Conservation (phyloP, 64 coral and sea anemone species). For the Astreopora myriophthalma region DNA sequence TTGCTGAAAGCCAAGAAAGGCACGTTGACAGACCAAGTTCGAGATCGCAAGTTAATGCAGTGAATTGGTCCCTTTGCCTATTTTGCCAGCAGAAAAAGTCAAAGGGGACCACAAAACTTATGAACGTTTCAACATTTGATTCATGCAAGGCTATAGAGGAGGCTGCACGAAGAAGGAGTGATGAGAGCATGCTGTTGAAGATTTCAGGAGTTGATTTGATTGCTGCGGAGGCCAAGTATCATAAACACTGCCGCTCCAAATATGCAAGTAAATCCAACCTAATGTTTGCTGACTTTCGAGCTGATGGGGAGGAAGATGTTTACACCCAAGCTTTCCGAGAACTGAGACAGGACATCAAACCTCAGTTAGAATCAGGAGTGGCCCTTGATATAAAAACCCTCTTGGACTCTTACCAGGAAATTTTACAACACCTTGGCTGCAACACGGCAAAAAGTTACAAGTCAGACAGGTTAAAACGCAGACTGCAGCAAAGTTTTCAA, state of each 20-base stretch:
- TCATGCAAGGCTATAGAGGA: constrained; percentile 4
- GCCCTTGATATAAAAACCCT: constrained; percentile 33
- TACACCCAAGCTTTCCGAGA: constrained; percentile 6
- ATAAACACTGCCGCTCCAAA: not conserved
- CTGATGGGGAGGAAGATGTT: constrained; percentile 14
- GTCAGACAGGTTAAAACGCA: constrained; percentile 37
- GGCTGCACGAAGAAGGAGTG: constrained; percentile 35
- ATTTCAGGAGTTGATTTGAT: constrained; percentile 60
- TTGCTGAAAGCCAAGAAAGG: not conserved
- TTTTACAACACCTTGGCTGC: constrained; percentile 17
- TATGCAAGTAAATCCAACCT: constrained; percentile 21
- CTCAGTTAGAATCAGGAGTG: not conserved
- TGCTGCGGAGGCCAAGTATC: constrained; percentile 59
- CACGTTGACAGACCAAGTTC: constrained; percentile 1
- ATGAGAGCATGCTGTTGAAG: constrained; percentile 25
- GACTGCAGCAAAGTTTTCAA: constrained; percentile 33
- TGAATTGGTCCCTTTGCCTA: not conserved
- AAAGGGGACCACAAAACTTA: not conserved
- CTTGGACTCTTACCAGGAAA: constrained; percentile 16
- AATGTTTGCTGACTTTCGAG: not conserved
- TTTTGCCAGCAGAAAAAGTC: constrained; percentile 11
- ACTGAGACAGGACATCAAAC: not conserved
- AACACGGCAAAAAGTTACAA: not conserved
- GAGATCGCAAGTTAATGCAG: not conserved
- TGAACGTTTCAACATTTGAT: constrained; percentile 9